Base-by-base conservation (phyloP, 2,113 vertebrate species). In the Channa argus region DNA sequence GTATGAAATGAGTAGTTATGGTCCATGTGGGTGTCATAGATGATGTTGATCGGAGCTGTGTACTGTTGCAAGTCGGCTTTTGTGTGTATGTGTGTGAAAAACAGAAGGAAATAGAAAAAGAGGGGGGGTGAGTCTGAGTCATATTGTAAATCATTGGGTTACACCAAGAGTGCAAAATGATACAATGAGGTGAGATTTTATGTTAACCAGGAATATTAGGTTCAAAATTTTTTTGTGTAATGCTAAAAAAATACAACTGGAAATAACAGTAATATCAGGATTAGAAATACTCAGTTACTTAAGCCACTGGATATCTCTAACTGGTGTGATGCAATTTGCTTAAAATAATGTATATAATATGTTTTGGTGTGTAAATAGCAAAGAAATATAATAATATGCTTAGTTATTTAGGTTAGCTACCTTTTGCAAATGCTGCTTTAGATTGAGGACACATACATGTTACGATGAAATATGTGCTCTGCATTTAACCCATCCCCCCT, bases 1-100 rank as follows among this genome's bases (percentile, higher is more conserved):
- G 71, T 70, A 63, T 76, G 81, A 77, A 85, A 77, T 34, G 78
- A 84, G 58, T 11, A 41, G 80, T 59, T 47, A 2, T 34, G 24
- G 70, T 59, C 7, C 0, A 53, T 2, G 77, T 65, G 81, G 63
- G 83, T 67, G 84, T 82, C 63, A 12, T 5, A 15, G 51, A 63
- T 6, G 64, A 44, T 71, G 24, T 38, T 74, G 80, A 63, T 79
- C 67, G 8, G 33, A 39, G 65, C 51, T 33, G 3, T 14, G n/a
- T 14, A 9, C 53, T 11, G 36, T 44, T 38, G 33, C 44, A 52
- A 46, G 73, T 60, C 56, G 59, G 59, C 33, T 41, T 45, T 33
- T 60, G 67, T 47, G 34, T 69, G 51, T 8, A n/a, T n/a, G 60
- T 2, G 7, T 52, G 63, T 38, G 56, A 56, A 37, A 53, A 37